Evolutionary conservation across 1,140 invertebrate genomes (phyloP).

Genomic region (Nomia melanderi): DNA sequence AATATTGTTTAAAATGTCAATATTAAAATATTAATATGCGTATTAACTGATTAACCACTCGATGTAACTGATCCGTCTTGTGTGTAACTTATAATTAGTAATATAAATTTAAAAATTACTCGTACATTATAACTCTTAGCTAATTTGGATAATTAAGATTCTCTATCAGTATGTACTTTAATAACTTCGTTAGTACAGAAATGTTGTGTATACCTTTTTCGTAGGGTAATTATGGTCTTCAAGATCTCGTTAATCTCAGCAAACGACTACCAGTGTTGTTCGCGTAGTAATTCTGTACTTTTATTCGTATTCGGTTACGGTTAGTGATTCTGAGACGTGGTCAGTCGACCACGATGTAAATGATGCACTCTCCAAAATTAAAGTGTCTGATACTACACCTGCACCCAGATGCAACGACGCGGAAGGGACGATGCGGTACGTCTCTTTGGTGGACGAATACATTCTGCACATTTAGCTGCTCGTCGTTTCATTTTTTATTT

Average conservation of each 20-base stretch:
- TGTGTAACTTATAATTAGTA: no score
- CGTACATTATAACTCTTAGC: no score
- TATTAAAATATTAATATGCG: no score
- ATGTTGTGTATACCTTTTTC: no score
- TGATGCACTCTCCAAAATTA: constrained; percentile 79
- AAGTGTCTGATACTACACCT: constrained; percentile 69
- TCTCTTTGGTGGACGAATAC: constrained; percentile 33
- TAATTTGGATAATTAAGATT: no score
- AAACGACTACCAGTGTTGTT: not conserved
- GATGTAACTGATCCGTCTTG: no score
- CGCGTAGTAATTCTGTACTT: constrained; percentile 25
- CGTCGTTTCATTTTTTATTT: constrained; percentile 44
- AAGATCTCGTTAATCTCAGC: not conserved
- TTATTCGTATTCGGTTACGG: constrained; percentile 50
- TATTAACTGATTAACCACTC: no score
- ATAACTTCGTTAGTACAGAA: no score
- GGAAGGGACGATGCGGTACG: constrained; percentile 46
- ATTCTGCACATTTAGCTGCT: constrained; percentile 20
- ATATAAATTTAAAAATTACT: no score
- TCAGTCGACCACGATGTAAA: constrained; percentile 73
- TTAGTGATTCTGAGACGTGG: constrained; percentile 35
- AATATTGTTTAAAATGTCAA: no score
- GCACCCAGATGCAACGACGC: constrained; percentile 53
- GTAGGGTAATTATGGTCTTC: not conserved
- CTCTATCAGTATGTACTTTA: no score